Base-by-base conservation (phyloP, 2,113 vertebrate species). In the Megaceryle torquata region DNA sequence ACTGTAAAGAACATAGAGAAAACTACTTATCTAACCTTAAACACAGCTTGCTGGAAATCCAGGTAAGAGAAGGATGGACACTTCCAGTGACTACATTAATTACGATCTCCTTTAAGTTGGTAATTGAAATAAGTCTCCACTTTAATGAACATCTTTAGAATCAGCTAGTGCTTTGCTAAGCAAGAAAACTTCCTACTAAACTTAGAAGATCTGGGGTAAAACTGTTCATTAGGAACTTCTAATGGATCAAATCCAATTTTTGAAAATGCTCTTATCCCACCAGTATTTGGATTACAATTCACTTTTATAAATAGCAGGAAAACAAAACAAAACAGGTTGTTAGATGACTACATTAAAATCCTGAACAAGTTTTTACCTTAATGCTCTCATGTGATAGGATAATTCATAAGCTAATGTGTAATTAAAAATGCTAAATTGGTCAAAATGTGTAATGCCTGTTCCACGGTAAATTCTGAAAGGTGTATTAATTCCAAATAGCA, bases 151-250 rank as follows among this genome's bases (percentile, higher is more conserved):
- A 82, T 25, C 70, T 85, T 82, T 72, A 75, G 67, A 92, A 91
- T 10, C 10, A 82, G 53, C 48, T 57, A 85, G 33, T 19, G 35
- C 25, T 93, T 43, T 82, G 76, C 39, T 64, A 64, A 82, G 44
- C 44, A 84, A 79, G 78, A 85, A 86, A 93, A 92, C 41, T 60
- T 61, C 17, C 83, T 60, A 61, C 77, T 82, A 86, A 95, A 84
- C 25, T 74, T 91, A 57, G 2, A 69, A 2, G 21, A 89, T 74
- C 24, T 29, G 18, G 18, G 44, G 77, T 57, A 92, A 95, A 91
- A 53, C 33, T 17, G 22, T 31, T 84, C 69, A 81, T 71, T 84
- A 79, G 43, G 39, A 91, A 89, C 46, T 75, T n/a, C 25, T 54
- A n/a, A 84, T 61, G 48, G 65, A 86, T 48, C 67, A 93, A 78